Evolutionary conservation across 2,113 vertebrate species (phyloP).

Genomic region (Calyptommatus sinebrachiatus): DNA sequence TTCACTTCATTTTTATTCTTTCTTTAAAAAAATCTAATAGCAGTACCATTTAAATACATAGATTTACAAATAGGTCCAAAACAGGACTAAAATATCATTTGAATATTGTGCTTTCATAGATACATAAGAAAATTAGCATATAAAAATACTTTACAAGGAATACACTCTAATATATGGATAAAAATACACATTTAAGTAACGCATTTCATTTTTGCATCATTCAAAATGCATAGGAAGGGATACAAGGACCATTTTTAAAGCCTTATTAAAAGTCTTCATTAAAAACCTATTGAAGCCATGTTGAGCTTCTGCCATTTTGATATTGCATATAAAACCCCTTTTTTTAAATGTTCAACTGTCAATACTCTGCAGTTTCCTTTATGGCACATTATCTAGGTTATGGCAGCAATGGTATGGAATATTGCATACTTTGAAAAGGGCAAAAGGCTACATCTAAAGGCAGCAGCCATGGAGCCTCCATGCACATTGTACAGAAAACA

Average conservation of each 20-base stretch:
- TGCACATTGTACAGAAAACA: slow-evolving; percentile 27
- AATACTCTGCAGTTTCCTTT: slow-evolving; percentile 61
- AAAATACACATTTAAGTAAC: slow-evolving; percentile 86
- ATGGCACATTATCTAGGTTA: slow-evolving; percentile 60
- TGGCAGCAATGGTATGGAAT: slow-evolving; percentile 67
- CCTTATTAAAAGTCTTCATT: slow-evolving; percentile 69
- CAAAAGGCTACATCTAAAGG: slow-evolving; percentile 52
- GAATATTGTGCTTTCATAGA: slow-evolving; percentile 78
- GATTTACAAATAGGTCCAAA: slow-evolving; percentile 72
- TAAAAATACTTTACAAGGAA: slow-evolving; percentile 99
- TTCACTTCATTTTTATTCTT: slow-evolving; percentile 71
- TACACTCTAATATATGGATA: slow-evolving; percentile 90
- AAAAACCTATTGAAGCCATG: slow-evolving; percentile 68
- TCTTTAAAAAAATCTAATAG: slow-evolving; percentile 66
- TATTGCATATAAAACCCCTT: slow-evolving; percentile 81
- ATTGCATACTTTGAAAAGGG: slow-evolving; percentile 67
- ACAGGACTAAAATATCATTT: slow-evolving; percentile 71
- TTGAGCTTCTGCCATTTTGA: slow-evolving; percentile 65
- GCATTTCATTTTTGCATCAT: slow-evolving; percentile 67
- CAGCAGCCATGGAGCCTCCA: slow-evolving; percentile 46
- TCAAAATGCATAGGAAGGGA: slow-evolving; percentile 85
- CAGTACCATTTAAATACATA: slow-evolving; percentile 70
- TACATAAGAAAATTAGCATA: slow-evolving; percentile 84
- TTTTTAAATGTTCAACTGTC: slow-evolving; percentile 53
- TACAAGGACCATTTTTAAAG: slow-evolving; percentile 66